These are phyloP conservation scores for Theropithecus gelada DNA, from an alignment of 2,113 vertebrate species.

Conservation along the genomic window DNA sequence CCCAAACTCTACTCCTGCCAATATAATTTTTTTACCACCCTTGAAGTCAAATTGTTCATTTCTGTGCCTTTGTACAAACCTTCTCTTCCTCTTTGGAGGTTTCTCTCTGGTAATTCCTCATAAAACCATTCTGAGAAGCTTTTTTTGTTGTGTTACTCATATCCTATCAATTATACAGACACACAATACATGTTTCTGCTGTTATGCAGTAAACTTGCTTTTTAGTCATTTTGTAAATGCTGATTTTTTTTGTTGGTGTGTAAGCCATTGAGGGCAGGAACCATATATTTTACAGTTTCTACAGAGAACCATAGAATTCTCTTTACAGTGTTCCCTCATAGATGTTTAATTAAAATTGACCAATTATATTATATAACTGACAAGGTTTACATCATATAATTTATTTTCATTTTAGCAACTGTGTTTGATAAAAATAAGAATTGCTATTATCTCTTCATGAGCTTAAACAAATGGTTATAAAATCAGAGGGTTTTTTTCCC, in stretches of 20 bases:
- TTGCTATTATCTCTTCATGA: not conserved
- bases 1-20: not conserved
- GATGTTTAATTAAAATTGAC: not conserved
- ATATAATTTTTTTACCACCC: not conserved
- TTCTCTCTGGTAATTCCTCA: not conserved
- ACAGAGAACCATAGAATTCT: not conserved
- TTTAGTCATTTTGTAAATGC: not conserved
- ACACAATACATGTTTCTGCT: not conserved
- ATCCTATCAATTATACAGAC: not conserved
- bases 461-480: not conserved
- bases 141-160: not conserved
- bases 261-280: not conserved
- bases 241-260: not conserved
- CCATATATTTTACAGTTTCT: not conserved
- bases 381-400: not conserved
- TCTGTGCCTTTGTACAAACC: not conserved
- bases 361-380: too few relatives aligned
- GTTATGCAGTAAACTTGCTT: not conserved
- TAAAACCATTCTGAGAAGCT: not conserved
- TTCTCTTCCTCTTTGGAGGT: not conserved
- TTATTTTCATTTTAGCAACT: conserved; percentile 1
- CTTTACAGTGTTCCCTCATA: not conserved
- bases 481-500: not conserved
- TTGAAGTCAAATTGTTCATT: not conserved
- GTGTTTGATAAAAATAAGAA: not conserved